These are phyloP conservation scores for Brevipalpus yothersi DNA, from an alignment of 1,140 invertebrate species.

Conservation along the genomic window DNA sequence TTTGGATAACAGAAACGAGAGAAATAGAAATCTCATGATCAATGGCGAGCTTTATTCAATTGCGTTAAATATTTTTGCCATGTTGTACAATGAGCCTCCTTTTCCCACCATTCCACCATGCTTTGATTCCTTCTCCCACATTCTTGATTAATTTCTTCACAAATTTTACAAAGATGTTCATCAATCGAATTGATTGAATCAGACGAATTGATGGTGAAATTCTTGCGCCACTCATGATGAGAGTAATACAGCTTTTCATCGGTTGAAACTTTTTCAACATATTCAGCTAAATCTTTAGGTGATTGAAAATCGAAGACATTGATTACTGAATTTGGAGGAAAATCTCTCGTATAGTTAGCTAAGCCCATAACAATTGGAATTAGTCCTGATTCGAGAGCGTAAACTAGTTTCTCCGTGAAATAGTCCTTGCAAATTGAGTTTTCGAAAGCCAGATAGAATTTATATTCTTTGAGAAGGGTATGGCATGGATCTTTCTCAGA, in stretches of 20 bases:
- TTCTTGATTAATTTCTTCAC: neutral
- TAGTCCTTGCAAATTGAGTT: constrained; percentile 22
- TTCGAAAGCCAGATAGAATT: constrained; percentile 21
- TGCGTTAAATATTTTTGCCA: no score
- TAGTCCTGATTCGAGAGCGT: constrained; percentile 14
- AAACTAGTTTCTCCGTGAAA: constrained; percentile 21
- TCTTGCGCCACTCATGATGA: constrained; percentile 17
- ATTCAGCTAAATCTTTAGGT: constrained; percentile 15
- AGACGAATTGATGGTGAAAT: neutral
- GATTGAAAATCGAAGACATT: constrained; percentile 15
- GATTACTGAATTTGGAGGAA: constrained; percentile 21
- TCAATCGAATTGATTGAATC: neutral
- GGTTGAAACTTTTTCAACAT: constrained; percentile 12
- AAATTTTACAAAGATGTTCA: neutral
- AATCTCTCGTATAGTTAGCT: constrained; percentile 17
- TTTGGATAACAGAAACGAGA: no score
- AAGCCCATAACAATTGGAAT: constrained; percentile 20
- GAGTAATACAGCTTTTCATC: constrained; percentile 15
- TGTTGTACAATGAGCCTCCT: no score
- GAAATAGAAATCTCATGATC: no score
- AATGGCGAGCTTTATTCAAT: no score
- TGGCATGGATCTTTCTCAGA: constrained; percentile 7
- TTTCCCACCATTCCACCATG: no score
- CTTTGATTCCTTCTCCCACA: neutral
- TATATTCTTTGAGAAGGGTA: constrained; percentile 14